Evolutionary conservation across 2,113 vertebrate species (phyloP), one percentile per base, ranked within the genome.

Genomic region (Dermatemys mawii): DNA sequence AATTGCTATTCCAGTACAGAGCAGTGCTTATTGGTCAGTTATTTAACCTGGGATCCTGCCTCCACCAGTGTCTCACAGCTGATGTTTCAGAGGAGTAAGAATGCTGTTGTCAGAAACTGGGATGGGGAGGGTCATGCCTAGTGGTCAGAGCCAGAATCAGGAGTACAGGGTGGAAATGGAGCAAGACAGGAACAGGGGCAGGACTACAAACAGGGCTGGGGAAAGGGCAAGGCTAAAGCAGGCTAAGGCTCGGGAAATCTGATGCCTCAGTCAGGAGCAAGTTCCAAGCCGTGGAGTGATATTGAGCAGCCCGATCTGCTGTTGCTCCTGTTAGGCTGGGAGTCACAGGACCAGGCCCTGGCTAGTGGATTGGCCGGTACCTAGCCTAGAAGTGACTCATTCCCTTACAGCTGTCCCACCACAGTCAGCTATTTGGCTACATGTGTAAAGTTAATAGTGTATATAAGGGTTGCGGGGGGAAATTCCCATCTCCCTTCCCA

Each of bases 51-150:
- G 85, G 67, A 94, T 35, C 22, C n/a, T 81, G 55, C 78, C 92
- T 86, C 32, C 93, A 81, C 48, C 90, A 93, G 87, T 57, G 49
- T 83, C 93, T 92, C 88, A 78, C 73, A 57, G 27, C 79, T 91
- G 88, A 22, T 83, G 22, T 84, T 94, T 90, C 63, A 89, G 89
- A 90, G 89, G 84, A 21, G n/a, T 22, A 11, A 38, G 63, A 38
- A 70, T 38, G n/a, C n/a, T 70, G n/a, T 21, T 70, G 9, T 38
- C 63, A 70, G 63, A 2, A 6, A 21, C 63, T 67, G 60, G 17
- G n/a, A 70, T 70, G 63, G 19, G 63, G 63, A 70, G 22, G 19
- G 35, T 70, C n/a, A 70, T 2, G n/a, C 8, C 14, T 38, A 70
- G 8, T 22, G n/a, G 35, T 70, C 35, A 38, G 17, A 8, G 16